A percentile compares a stretch with the other conserved stretches of the same genome.
Conservation (phyloP, 2,797 vertebrate species). For the Sciaenops ocellatus region DNA sequence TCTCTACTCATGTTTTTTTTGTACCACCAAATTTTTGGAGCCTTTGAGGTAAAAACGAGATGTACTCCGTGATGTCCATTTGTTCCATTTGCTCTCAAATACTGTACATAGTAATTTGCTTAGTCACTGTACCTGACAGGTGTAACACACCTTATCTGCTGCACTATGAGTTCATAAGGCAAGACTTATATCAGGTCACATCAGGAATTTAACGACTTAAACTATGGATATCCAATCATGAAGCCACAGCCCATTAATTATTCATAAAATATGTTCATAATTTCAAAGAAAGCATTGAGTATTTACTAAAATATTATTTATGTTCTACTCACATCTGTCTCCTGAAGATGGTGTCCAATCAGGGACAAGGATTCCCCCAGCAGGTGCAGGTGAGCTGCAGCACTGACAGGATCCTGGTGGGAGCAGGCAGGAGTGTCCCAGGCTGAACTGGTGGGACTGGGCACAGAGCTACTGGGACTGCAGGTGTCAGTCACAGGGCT, state of each 20-base stretch:
- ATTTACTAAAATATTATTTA: neutral
- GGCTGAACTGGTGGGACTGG: slow-evolving; percentile 20
- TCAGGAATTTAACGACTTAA: neutral
- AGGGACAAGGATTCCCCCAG: slow-evolving; percentile 95
- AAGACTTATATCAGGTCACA: neutral
- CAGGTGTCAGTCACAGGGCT: slow-evolving; percentile 14
- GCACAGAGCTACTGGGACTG: slow-evolving; percentile 16
- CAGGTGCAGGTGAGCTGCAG: slow-evolving; percentile 95
- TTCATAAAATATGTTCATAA: neutral
- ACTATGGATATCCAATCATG: neutral
- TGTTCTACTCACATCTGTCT: slow-evolving; percentile 88
- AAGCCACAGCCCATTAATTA: neutral
- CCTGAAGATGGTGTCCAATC: slow-evolving; percentile 94
- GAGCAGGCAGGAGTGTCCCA: slow-evolving; percentile 74
- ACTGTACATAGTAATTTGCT: neutral
- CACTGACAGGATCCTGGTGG: slow-evolving; percentile 90
- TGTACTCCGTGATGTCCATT: neutral
- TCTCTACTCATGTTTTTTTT: neutral
- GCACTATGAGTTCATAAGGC: neutral
- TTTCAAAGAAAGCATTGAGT: neutral
- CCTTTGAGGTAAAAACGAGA: too few relatives aligned
- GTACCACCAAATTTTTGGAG: neutral
- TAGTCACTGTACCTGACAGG: too few relatives aligned
- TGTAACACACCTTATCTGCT: neutral
- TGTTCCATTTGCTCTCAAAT: neutral